Evolutionary conservation across 2,113 vertebrate species (phyloP), one percentile per base, ranked within the genome.

Genomic region (Gambusia holbrooki): DNA sequence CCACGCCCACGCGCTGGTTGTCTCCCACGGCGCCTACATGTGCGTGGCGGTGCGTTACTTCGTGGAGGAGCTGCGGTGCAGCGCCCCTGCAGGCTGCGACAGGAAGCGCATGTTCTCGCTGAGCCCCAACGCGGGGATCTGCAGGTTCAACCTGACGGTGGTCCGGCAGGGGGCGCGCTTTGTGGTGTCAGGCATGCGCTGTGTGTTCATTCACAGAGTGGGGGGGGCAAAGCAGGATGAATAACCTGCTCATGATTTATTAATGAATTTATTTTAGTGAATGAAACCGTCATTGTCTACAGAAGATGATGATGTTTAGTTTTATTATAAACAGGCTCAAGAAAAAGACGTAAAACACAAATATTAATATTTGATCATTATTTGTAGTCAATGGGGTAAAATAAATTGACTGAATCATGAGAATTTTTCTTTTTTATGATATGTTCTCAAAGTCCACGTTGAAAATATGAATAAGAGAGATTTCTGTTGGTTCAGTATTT

Each of bases 1-100:
- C 61, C 91, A 83, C 0, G 94, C 95, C 79, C 96, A 95, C 32
- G 85, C 96, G 30, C 77, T 98, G 66, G 94, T 97, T 15, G 96
- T 98, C 83, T 96, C 95, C 85, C 98, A 99, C 0, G 97, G 97
- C 1, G 96, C 95, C 12, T 96, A 95, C 90, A 96, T 99, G 95
- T 94, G 92, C n/a, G 95, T 93, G 83, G 94, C 93, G 27, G 74
- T 97, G 62, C 88, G 81, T 60, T 96, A 97, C 92, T 95, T 99
- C 60, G 92, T 98, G 79, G 95, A 95, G 17, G 95, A 98, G 75
- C 89, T 98, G 7, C 68, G 68, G 4, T 97, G 97, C 85, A 64
- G 91, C 54, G 76, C 96, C 32, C 96, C 96, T 35, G 62, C n/a
- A 0, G 63, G 89, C 28, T 80, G 89, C 62, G 93, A 94, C 71